Conservation (phyloP, 2,797 vertebrate species). For the Danio jaintianensis region DNA sequence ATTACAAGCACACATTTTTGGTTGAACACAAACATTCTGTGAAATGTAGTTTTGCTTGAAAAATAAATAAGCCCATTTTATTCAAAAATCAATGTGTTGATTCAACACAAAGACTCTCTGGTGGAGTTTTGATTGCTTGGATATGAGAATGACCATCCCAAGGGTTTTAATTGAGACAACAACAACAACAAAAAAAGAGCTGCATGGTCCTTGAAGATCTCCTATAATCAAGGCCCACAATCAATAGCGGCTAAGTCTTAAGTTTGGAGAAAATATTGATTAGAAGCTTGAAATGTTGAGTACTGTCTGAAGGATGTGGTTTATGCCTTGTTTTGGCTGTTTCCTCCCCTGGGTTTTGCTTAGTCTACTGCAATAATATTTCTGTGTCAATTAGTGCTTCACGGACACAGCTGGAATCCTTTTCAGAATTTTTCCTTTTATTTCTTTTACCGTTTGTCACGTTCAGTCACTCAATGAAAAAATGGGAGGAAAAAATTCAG, state of each 20-base stretch:
- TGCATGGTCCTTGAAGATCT: neutral
- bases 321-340: neutral
- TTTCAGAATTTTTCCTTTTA: conserved; percentile 13
- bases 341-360: conserved; percentile 7
- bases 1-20: too few relatives aligned
- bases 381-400: conserved; percentile 24
- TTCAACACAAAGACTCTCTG: neutral
- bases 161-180: neutral
- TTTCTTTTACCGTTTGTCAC: neutral
- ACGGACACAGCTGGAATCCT: conserved; percentile 24
- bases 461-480: neutral
- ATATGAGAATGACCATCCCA: neutral
- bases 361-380: neutral
- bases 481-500: neutral
- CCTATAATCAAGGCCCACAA: neutral
- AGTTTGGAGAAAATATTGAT: conserved; percentile 32
- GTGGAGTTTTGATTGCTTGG: neutral
- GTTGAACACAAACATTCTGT: too few relatives aligned
- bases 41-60: too few relatives aligned
- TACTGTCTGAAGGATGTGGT: conserved; percentile 2
- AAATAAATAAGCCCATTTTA: neutral
- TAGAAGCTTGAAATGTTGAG: neutral
- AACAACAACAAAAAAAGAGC: neutral
- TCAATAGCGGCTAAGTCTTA: conserved; percentile 23
- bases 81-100: neutral